Conservation (phyloP, 53 echinoderm and acorn worm genomes). For the Paelopatides confundens region DNA sequence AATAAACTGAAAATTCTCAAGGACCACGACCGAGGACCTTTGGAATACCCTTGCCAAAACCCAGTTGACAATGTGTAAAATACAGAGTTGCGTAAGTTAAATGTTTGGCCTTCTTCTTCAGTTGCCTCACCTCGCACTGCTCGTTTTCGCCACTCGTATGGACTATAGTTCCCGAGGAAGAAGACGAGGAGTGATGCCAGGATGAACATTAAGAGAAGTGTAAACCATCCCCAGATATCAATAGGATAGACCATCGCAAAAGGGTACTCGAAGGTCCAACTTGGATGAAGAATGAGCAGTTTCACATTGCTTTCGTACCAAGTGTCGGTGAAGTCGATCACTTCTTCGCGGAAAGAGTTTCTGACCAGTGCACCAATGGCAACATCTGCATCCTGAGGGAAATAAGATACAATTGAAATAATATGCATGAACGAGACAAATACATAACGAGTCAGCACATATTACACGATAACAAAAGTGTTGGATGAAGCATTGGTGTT, state of each 20-base stretch:
- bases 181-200: conserved; percentile 67
- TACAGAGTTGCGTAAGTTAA: conserved; percentile 71
- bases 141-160: conserved; percentile 74
- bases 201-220: conserved; percentile 68
- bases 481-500: no score
- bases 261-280: conserved; percentile 84
- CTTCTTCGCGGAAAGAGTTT: conserved; percentile 66
- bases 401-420: background rate
- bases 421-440: no score
- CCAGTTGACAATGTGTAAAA: conserved; percentile 67
- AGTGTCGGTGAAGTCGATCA: conserved; percentile 72
- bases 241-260: conserved; percentile 79
- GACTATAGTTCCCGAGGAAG: conserved; percentile 67
- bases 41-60: conserved; percentile 71
- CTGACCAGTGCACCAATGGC: conserved; percentile 79
- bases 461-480: no score
- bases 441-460: no score
- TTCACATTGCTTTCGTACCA: conserved; percentile 72
- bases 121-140: conserved; percentile 59
- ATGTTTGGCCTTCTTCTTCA: conserved; percentile 66
- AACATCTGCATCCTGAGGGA: conserved; percentile 82
- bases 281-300: conserved; percentile 82
- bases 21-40: conserved; percentile 70
- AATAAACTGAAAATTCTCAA: conserved; percentile 68
- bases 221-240: conserved; percentile 74